Conservation (phyloP, 1,140 invertebrate genomes). For the Aphis craccivora region DNA sequence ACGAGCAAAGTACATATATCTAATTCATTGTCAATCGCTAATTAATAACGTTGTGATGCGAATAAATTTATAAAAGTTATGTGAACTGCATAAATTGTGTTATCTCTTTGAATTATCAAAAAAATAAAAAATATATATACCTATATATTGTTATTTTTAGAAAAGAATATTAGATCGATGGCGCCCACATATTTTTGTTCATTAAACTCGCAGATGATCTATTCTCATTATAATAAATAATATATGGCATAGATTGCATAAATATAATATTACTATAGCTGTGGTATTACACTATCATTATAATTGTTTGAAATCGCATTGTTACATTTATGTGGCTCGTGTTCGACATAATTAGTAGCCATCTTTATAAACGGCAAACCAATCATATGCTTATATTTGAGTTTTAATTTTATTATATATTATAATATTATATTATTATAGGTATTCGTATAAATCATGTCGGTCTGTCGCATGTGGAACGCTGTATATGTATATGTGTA, state of each 20-base stretch:
- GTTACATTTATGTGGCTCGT: not conserved
- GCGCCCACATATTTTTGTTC: not conserved
- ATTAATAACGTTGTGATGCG: not conserved
- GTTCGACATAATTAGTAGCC: not conserved
- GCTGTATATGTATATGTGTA: not conserved
- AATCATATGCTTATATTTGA: not conserved
- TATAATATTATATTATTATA: too few relatives aligned
- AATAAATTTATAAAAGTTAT: slow-evolving; percentile 3
- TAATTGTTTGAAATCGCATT: not conserved
- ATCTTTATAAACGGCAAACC: not conserved
- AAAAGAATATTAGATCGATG: not conserved
- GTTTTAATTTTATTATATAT: not conserved
- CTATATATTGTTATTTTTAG: not conserved
- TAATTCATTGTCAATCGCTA: not conserved
- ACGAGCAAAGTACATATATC: not conserved
- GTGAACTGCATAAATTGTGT: not conserved
- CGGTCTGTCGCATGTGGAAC: not conserved
- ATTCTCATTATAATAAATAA: not conserved
- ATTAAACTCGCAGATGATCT: too few relatives aligned
- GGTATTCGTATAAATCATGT: not conserved
- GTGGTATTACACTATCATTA: too few relatives aligned
- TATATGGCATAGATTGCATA: not conserved
- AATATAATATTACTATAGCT: not conserved
- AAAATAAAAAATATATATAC: not conserved
- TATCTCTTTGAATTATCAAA: not conserved